Evolutionary conservation across 2,888 invertebrate genomes (phyloP), one percentile per base, ranked within the genome.

Genomic region (Papilio gigon): DNA sequence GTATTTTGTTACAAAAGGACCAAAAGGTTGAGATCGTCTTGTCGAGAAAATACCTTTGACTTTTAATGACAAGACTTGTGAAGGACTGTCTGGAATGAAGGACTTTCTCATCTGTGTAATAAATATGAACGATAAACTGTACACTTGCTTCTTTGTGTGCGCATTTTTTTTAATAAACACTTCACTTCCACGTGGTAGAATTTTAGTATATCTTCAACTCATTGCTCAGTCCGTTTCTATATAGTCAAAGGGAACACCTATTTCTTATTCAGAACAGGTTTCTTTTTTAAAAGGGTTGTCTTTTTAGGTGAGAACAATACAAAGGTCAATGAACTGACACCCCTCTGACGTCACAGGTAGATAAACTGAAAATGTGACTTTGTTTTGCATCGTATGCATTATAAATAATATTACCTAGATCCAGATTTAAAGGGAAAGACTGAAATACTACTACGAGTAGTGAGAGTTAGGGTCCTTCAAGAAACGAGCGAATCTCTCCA

Each of bases 191-290:
- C n/a, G n/a, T n/a, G n/a, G n/a, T n/a, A 40, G 40, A 40, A 40
- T 40, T n/a, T 40, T 40, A n/a, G 0, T 40, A 4, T 4, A 40
- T 4, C 14, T 3, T 3, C 14, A 40, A 4, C 40, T 40, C 5
- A n/a, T 47, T 47, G 22, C 47, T 12, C 12, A 22, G 22, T 47
- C 47, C 47, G 1, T 20, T 47, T 47, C 4, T 22, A 1, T 22
- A 47, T 47, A 22, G 12, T 47, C 47, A 47, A 47, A 47, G 47
- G 12, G 12, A 12, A 47, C 20, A 47, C 12, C 33, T 12, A 47
- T 47, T 67, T 62, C 62, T 56, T 62, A 67, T 67, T 67, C 67
- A 56, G 62, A 56, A 30, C 67, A 42, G 53, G 67, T 56, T 56
- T 56, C 30, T 56, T 62, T 66, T 66, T 61, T 42, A 53, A 62